These are phyloP conservation scores for Argentina silus DNA, from an alignment of 2,797 vertebrate species.

Conservation along the genomic window DNA sequence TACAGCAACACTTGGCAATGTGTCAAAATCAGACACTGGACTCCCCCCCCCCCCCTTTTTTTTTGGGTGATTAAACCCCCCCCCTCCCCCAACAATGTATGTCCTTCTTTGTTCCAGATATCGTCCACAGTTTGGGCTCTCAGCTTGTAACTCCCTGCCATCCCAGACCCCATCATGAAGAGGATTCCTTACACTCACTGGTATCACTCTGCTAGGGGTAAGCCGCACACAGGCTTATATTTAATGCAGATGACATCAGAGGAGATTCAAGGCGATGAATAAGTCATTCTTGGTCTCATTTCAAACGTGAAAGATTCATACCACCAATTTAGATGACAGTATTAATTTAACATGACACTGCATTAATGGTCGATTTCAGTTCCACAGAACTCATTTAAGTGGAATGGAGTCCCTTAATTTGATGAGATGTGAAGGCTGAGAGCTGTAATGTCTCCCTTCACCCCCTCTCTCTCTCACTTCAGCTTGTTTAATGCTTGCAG, in stretches of 20 bases:
- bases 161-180: background rate
- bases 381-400: conserved; percentile 65
- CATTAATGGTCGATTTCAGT: conserved; percentile 67
- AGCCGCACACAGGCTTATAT: conserved; percentile 50
- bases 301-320: conserved; percentile 64
- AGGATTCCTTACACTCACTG: conserved; percentile 34
- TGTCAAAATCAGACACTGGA: too few relatives aligned
- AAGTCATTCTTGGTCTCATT: conserved; percentile 65
- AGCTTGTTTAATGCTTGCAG: conserved; percentile 82
- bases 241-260: conserved; percentile 59
- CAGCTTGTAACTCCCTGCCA: conserved; percentile 30
- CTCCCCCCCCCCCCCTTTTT: too few relatives aligned
- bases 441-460: conserved; percentile 71
- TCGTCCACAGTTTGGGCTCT: background rate
- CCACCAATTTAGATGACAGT: conserved; percentile 67
- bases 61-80: too few relatives aligned
- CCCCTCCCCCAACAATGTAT: background rate
- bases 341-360: conserved; percentile 73
- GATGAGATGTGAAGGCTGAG: conserved; percentile 80
- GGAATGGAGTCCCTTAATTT: conserved; percentile 66
- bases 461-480: conserved; percentile 72
- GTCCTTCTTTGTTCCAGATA: background rate
- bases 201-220: conserved; percentile 49
- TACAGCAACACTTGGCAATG: too few relatives aligned
- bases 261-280: conserved; percentile 60